Evolutionary conservation across 1,140 invertebrate species (phyloP).

Genomic region (Lineus longissimus): DNA sequence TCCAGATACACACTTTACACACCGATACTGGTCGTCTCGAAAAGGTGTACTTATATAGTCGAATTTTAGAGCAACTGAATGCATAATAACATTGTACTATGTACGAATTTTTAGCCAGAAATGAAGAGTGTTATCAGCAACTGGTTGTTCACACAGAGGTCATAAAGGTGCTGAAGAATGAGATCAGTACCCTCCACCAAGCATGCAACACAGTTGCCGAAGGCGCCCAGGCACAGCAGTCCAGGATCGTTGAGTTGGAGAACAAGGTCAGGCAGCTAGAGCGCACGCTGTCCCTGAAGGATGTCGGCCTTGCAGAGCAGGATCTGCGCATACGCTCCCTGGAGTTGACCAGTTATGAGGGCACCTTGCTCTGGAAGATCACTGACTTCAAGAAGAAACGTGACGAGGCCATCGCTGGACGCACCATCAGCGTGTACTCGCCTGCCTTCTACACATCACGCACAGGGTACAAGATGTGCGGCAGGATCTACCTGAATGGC

Average conservation of each 20-base stretch:
- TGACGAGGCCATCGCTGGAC: slow-evolving; percentile 39
- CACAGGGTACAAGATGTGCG: slow-evolving; percentile 74
- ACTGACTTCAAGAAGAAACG: slow-evolving; percentile 35
- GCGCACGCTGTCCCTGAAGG: slow-evolving; percentile 29
- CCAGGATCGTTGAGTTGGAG: slow-evolving; percentile 21
- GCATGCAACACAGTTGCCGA: background rate
- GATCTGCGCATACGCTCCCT: slow-evolving; percentile 29
- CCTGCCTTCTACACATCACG: slow-evolving; percentile 44
- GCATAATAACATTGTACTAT: no score
- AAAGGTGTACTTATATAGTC: no score
- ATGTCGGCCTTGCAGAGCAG: slow-evolving; percentile 31
- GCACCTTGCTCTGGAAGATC: slow-evolving; percentile 44
- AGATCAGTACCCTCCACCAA: background rate
- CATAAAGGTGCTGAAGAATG: background rate
- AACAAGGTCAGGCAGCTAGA: slow-evolving; percentile 31
- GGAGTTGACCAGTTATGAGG: slow-evolving; percentile 40
- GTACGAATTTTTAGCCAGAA: no score
- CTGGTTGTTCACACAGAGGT: background rate
- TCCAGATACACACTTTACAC: no score
- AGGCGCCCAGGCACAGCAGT: background rate
- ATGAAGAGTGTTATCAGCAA: background rate
- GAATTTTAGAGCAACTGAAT: no score
- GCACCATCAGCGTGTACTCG: slow-evolving; percentile 42
- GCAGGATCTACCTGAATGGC: slow-evolving; percentile 73
- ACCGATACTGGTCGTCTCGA: no score